Evolutionary conservation across 2,113 vertebrate species (phyloP).

Genomic region (Nicator chloris): DNA sequence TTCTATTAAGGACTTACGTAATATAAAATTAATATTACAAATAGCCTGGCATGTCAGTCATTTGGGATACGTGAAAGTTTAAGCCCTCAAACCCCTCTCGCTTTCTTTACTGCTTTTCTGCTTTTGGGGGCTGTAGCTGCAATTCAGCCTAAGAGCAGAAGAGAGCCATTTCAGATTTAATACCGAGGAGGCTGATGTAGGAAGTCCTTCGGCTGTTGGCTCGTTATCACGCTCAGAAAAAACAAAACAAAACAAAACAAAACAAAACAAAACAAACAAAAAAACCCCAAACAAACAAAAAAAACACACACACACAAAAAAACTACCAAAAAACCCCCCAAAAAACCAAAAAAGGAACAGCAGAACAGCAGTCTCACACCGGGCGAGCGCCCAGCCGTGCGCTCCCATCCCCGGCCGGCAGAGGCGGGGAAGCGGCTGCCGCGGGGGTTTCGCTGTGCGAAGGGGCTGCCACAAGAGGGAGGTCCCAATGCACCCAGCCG

Average conservation of each 20-base stretch:
- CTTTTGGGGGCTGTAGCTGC: background rate
- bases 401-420: too few relatives aligned
- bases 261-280: too few relatives aligned
- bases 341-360: too few relatives aligned
- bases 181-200: background rate
- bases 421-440: background rate
- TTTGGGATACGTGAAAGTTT: background rate
- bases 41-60: background rate
- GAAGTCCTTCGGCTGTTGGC: background rate
- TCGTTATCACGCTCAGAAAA: background rate
- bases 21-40: background rate
- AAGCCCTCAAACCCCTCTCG: background rate
- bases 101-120: background rate
- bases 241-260: too few relatives aligned
- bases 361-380: background rate
- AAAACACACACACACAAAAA: too few relatives aligned
- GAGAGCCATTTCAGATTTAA: background rate
- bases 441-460: background rate
- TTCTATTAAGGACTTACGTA: background rate
- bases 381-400: background rate
- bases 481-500: background rate
- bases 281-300: too few relatives aligned
- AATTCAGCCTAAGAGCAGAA: background rate
- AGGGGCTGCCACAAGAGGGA: constrained; percentile 25
- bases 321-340: too few relatives aligned